These are phyloP conservation scores for Aselliscus stoliczkanus DNA, from an alignment of 2,797 vertebrate species.

Conservation along the genomic window DNA sequence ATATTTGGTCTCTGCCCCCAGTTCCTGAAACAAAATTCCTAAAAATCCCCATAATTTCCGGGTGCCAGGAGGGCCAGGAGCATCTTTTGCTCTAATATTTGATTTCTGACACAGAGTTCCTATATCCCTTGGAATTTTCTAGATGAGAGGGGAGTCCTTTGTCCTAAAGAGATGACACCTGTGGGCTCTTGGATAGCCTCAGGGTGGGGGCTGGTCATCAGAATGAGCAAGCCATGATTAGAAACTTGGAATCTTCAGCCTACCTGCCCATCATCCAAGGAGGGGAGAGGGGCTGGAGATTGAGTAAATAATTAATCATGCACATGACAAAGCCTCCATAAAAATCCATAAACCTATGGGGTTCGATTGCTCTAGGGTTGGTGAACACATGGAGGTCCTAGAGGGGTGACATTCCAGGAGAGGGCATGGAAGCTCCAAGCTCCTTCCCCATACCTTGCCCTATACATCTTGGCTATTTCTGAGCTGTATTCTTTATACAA, in stretches of 20 bases:
- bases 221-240: not conserved
- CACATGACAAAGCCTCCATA: not conserved
- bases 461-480: not conserved
- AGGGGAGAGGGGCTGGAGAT: not conserved
- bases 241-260: not conserved
- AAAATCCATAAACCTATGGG: not conserved
- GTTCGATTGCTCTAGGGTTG: not conserved
- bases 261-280: not conserved
- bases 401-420: not conserved
- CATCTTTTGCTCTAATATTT: not conserved
- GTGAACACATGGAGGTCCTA: not conserved
- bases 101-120: not conserved
- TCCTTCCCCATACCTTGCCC: not conserved
- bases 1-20: not conserved
- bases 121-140: not conserved
- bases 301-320: not conserved
- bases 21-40: not conserved
- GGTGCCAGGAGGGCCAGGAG: not conserved
- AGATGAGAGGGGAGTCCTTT: not conserved
- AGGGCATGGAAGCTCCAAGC: not conserved
- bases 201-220: not conserved
- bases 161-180: not conserved
- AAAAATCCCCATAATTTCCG: not conserved
- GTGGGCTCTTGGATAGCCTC: not conserved
- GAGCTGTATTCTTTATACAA: not conserved